phyloP scores from a whole-genome alignment of 1,140 invertebrate species.

The Vanessa tameamea region DNA sequence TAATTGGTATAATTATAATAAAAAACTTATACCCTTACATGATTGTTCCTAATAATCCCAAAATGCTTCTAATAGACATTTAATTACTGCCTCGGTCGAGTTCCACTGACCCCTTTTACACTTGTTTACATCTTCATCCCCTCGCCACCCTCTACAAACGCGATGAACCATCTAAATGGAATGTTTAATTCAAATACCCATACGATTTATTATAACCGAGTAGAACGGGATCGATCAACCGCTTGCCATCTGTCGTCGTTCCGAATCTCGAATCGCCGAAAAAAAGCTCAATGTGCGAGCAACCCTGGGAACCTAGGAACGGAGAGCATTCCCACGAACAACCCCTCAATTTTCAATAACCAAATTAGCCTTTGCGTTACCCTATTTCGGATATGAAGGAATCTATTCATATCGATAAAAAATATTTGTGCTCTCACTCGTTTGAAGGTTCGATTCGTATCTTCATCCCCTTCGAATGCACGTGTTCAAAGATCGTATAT shows the following conservation, averaged over 20 bases:
- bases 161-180: conserved; percentile 77
- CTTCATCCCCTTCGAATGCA: conserved; percentile 77
- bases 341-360: conserved; percentile 81
- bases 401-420: conserved; percentile 79
- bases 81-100: conserved; percentile 71
- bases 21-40: conserved; percentile 57
- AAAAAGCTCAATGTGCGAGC: conserved; percentile 77
- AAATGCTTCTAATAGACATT: conserved; percentile 77
- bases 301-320: conserved; percentile 79
- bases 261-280: conserved; percentile 72
- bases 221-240: conserved; percentile 69
- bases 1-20: conserved; percentile 60
- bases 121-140: conserved; percentile 81
- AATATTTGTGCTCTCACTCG: conserved; percentile 65
- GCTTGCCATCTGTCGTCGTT: conserved; percentile 79
- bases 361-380: conserved; percentile 81
- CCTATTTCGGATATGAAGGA: conserved; percentile 80
- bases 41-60: conserved; percentile 71
- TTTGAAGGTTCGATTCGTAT: conserved; percentile 44
- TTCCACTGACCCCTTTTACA: conserved; percentile 80
- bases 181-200: conserved; percentile 78
- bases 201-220: conserved; percentile 79
- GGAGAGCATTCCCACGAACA: conserved; percentile 78
- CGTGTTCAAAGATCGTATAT: conserved; percentile 76
- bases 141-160: conserved; percentile 52